Evolutionary conservation across 1,140 invertebrate species (phyloP).

Genomic region (Platyscapa corneri): DNA sequence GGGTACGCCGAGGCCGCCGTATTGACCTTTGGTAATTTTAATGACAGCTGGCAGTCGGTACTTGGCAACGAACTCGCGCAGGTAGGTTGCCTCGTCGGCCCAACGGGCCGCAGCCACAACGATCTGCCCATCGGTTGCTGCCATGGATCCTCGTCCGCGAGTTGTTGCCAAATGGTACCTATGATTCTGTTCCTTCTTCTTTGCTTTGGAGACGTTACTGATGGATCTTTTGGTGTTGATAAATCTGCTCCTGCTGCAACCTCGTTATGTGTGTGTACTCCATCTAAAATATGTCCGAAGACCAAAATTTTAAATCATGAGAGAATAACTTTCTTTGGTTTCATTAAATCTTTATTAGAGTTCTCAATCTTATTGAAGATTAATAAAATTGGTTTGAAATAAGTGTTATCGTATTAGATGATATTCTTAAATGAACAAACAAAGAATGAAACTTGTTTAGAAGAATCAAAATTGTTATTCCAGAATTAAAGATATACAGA

Average conservation of each 20-base stretch:
- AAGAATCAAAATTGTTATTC: too few relatives aligned
- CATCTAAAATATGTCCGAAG: slow-evolving; percentile 55
- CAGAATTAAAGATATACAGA: too few relatives aligned
- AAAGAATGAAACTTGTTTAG: too few relatives aligned
- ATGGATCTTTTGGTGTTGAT: neutral
- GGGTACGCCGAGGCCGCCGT: slow-evolving; percentile 89
- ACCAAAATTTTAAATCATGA: neutral
- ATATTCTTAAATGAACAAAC: too few relatives aligned
- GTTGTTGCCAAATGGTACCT: slow-evolving; percentile 47
- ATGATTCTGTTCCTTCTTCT: slow-evolving; percentile 9
- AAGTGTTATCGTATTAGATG: too few relatives aligned
- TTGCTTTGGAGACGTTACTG: slow-evolving; percentile 7
- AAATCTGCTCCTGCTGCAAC: slow-evolving; percentile 54
- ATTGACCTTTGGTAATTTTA: slow-evolving; percentile 94
- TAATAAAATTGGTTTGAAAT: too few relatives aligned
- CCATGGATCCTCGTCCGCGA: slow-evolving; percentile 75
- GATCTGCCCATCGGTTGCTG: slow-evolving; percentile 89
- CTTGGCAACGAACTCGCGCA: slow-evolving; percentile 87
- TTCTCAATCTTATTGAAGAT: too few relatives aligned
- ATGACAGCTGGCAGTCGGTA: slow-evolving; percentile 88
- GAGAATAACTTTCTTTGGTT: too few relatives aligned
- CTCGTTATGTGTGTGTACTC: slow-evolving; percentile 53
- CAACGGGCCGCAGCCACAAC: slow-evolving; percentile 88
- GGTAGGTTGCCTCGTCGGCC: slow-evolving; percentile 85
- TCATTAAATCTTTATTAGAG: too few relatives aligned